phyloP scores from a whole-genome alignment of 2,888 invertebrate species.

The Scaeva pyrastri region DNA sequence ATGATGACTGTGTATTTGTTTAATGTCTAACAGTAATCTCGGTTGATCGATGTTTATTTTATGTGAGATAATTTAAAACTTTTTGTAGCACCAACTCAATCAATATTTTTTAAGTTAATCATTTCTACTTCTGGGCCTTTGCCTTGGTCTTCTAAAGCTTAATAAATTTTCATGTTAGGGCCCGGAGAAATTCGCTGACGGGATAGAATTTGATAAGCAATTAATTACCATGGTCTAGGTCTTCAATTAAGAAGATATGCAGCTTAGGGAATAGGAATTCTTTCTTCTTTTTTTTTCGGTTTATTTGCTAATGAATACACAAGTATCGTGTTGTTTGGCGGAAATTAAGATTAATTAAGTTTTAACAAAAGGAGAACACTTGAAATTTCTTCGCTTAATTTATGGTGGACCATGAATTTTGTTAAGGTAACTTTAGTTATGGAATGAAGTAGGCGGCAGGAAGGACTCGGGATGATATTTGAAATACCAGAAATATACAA shows the following conservation, averaged over 20 bases:
- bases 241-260: neutral
- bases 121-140: neutral
- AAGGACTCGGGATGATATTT: neutral
- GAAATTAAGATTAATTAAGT: conserved; percentile 23
- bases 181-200: neutral
- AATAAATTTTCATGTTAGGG: no score
- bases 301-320: conserved; percentile 10
- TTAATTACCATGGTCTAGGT: conserved; percentile 7
- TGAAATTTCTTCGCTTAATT: neutral
- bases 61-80: conserved; percentile 45
- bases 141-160: neutral
- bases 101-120: conserved; percentile 28
- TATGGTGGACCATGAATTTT: neutral
- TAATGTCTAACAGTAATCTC: conserved; percentile 39
- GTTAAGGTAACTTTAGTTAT: neutral
- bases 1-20: conserved; percentile 41
- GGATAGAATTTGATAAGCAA: conserved; percentile 4
- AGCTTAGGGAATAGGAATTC: neutral
- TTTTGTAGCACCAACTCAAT: conserved; percentile 28
- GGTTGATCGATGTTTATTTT: conserved; percentile 46
- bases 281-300: neutral
- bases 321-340: neutral
- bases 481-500: neutral
- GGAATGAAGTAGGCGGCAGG: neutral
- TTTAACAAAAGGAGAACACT: neutral